Evolutionary conservation across 2,888 invertebrate species (phyloP), one percentile per base, ranked within the genome.

Genomic region (Lamellibrachia satsuma): DNA sequence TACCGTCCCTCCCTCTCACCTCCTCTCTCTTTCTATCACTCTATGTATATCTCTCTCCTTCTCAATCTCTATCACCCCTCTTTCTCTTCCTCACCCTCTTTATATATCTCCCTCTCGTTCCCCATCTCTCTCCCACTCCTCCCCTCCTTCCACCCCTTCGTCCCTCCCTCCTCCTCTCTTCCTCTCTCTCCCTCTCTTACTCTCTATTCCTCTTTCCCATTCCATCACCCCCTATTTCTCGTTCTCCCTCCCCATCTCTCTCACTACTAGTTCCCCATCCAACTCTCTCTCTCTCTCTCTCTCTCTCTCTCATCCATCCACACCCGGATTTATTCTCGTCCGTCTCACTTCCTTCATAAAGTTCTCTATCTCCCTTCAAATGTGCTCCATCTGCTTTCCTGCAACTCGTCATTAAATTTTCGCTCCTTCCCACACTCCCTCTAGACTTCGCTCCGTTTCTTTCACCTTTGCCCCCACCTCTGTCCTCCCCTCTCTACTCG

Each of bases 1-100:
- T 39, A 39, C 39, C 39, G 39, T 39, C 93, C 93, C 96, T 98
- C 97, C 97, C 97, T 93, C 8, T 91, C 92, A n/a, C 51, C 27
- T 6, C 52, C 90, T 92, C 92, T 93, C 60, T 57, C 93, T 90
- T 51, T 93, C 90, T 93, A 92, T 93, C 92, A 93, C 92, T 22
- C 75, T 92, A 57, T 75, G n/a, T 93, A 27, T 90, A 57, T 92
- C 92, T 57, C 92, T 92, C 90, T 90, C 52, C 57, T 39, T 39
- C 75, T 92, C 52, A 52, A 52, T 92, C 92, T 92, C 55, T 92
- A 52, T 92, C 27, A 93, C 75, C 39, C 92, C 60, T 27, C 93
- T n/a, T 92, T 92, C 51, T 27, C 60, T n/a, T 60, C 55, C 51
- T 52, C 51, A 7, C 8, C 51, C 15, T 22, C 27, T 52, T 7